Percentiles rank a stretch among this genome's conserved stretches.
Evolutionary conservation across 37 sponge, comb jelly and placozoan genomes (phyloP).

Genomic region (Amphimedon queenslandica): DNA sequence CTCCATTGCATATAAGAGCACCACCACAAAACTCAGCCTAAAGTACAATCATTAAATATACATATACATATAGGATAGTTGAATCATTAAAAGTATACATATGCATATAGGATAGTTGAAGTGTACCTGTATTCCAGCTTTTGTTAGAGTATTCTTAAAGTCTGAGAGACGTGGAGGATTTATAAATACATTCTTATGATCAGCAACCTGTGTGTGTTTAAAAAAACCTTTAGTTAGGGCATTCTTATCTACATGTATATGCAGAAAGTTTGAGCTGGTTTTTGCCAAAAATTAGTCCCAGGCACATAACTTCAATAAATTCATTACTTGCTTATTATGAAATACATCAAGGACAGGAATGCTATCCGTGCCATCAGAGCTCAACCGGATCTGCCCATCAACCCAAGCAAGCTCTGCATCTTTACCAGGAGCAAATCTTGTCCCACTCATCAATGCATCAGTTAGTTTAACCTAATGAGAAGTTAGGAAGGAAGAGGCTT

Average conservation of each 20-base stretch:
- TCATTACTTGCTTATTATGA: conserved; percentile 30
- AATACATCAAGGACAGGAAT: conserved; percentile 72
- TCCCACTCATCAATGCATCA: conserved; percentile 86
- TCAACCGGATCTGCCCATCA: conserved; percentile 70
- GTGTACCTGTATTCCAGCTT: conserved; percentile 84
- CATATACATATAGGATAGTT: neutral
- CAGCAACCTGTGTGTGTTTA: conserved; percentile 31
- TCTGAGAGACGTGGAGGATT: conserved; percentile 98
- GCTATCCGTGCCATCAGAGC: conserved; percentile 10
- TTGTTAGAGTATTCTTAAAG: conserved; percentile 92
- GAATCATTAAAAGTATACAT: conserved; percentile 4
- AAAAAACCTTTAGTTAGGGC: neutral
- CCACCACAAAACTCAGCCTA: conserved; percentile 98
- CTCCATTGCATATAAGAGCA: conserved; percentile 87
- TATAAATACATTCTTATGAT: conserved; percentile 85
- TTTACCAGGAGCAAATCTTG: conserved; percentile 82
- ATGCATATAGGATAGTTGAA: neutral
- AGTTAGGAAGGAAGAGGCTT: neutral
- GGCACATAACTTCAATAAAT: no score
- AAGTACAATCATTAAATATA: neutral
- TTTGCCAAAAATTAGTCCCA: no score
- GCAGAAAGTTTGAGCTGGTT: no score
- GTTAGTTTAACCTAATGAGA: conserved; percentile 81
- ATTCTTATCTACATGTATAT: no score
- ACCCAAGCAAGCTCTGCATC: conserved; percentile 96